Evolutionary conservation across 2,113 vertebrate species (phyloP).

Genomic region (Atlantisia rogersi): DNA sequence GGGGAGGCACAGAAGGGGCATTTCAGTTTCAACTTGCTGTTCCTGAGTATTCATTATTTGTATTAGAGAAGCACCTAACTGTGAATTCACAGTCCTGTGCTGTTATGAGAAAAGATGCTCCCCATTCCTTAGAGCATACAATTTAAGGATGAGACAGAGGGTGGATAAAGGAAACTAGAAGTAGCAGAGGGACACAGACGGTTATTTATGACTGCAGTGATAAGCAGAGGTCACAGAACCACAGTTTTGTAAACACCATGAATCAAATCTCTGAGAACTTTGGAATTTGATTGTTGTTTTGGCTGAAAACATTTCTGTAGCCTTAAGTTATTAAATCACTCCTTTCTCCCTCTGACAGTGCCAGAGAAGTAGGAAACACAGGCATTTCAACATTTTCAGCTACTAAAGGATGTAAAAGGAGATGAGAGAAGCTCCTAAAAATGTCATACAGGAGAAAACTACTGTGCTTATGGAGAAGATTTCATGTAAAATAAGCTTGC

Average conservation of each 20-base stretch:
- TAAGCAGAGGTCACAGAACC: conserved; percentile 24
- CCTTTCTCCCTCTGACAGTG: background rate
- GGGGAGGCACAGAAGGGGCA: background rate
- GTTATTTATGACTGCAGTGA: conserved; percentile 15
- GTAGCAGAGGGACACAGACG: background rate
- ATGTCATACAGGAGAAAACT: background rate
- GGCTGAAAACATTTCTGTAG: conserved; percentile 14
- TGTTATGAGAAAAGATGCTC: background rate
- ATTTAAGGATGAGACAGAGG: background rate
- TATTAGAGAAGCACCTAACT: background rate
- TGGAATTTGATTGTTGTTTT: conserved; percentile 22
- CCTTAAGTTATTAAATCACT: conserved; percentile 19
- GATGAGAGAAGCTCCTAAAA: background rate
- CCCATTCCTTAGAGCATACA: background rate
- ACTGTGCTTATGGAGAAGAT: background rate
- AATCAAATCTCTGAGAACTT: conserved; percentile 37
- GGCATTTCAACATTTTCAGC: background rate
- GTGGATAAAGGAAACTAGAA: background rate
- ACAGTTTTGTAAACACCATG: conserved; percentile 14
- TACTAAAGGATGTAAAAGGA: background rate
- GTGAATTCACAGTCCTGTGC: background rate
- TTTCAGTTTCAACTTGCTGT: background rate
- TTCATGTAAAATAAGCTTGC: background rate
- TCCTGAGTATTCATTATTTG: background rate
- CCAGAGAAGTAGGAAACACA: background rate